These are phyloP conservation scores for Genyomyrus donnyi DNA, from an alignment of 2,113 vertebrate species.

Conservation along the genomic window DNA sequence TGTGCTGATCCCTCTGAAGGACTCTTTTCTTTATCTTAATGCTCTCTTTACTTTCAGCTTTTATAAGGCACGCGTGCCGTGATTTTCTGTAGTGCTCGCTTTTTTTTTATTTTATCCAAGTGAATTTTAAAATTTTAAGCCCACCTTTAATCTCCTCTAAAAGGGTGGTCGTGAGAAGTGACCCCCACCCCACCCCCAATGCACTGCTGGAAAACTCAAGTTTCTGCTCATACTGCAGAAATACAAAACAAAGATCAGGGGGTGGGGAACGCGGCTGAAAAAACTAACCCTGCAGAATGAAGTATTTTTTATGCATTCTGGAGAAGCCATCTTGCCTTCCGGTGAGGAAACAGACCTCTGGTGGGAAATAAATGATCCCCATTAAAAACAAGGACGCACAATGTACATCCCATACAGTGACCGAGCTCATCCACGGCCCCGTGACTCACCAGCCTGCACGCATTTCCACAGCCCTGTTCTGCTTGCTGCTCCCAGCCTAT, in stretches of 20 bases:
- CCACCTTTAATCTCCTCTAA: neutral
- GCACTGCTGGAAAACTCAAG: neutral
- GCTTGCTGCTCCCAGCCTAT: neutral
- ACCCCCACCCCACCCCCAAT: neutral
- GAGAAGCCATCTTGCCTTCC: neutral
- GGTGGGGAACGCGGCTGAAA: neutral
- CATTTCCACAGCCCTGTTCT: neutral
- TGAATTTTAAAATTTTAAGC: neutral
- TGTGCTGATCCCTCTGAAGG: neutral
- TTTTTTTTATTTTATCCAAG: no score
- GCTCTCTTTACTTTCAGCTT: neutral
- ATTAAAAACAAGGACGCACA: neutral
- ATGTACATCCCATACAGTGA: neutral
- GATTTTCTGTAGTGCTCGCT: neutral
- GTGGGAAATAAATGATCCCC: neutral
- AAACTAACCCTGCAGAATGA: neutral
- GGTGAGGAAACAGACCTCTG: neutral
- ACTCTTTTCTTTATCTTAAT: neutral
- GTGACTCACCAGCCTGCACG: neutral
- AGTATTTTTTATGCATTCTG: neutral
- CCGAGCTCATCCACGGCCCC: neutral
- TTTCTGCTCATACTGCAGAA: neutral
- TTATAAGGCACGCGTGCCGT: neutral
- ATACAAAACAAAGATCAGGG: neutral
- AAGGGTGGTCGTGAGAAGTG: neutral